phyloP scores from a whole-genome alignment of 2,888 invertebrate genomes.

The Apoda limacodes region DNA sequence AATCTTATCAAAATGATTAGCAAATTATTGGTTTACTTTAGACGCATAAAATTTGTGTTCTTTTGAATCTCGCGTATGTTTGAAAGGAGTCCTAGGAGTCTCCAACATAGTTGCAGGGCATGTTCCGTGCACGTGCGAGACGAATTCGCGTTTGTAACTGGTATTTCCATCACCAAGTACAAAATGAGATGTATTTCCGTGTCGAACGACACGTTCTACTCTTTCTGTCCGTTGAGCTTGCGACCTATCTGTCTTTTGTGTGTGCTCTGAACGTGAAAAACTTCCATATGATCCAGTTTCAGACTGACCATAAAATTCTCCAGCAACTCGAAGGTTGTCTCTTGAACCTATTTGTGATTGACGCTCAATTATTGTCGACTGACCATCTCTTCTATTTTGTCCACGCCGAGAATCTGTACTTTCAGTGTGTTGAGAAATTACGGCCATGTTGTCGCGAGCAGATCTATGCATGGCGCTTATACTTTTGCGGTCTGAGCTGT shows the following conservation, averaged over 20 bases:
- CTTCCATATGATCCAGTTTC: constrained; percentile 78
- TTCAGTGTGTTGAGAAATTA: constrained; percentile 65
- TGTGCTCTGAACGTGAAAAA: constrained; percentile 64
- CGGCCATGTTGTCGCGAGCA: constrained; percentile 62
- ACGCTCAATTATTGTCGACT: constrained; percentile 66
- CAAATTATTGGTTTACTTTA: constrained; percentile 56
- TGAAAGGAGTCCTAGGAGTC: constrained; percentile 80
- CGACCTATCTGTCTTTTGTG: constrained; percentile 44
- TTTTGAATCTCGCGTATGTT: constrained; percentile 86
- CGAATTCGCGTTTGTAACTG: constrained; percentile 83
- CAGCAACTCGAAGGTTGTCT: constrained; percentile 79
- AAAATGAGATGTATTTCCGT: constrained; percentile 81
- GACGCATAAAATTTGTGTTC: constrained; percentile 87
- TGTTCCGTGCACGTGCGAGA: constrained; percentile 77
- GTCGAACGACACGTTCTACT: constrained; percentile 70
- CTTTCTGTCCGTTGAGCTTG: constrained; percentile 68
- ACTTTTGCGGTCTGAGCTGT: constrained; percentile 79
- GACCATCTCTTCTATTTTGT: constrained; percentile 65
- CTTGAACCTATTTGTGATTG: constrained; percentile 71
- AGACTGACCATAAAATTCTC: constrained; percentile 79
- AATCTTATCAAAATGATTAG: no score
- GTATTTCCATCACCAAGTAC: constrained; percentile 77
- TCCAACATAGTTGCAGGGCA: constrained; percentile 86
- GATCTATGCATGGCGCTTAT: constrained; percentile 84
- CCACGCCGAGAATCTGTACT: constrained; percentile 39